These are phyloP conservation scores for Dipodomys spectabilis DNA, from an alignment of 2,113 vertebrate genomes.

Conservation along the genomic window DNA sequence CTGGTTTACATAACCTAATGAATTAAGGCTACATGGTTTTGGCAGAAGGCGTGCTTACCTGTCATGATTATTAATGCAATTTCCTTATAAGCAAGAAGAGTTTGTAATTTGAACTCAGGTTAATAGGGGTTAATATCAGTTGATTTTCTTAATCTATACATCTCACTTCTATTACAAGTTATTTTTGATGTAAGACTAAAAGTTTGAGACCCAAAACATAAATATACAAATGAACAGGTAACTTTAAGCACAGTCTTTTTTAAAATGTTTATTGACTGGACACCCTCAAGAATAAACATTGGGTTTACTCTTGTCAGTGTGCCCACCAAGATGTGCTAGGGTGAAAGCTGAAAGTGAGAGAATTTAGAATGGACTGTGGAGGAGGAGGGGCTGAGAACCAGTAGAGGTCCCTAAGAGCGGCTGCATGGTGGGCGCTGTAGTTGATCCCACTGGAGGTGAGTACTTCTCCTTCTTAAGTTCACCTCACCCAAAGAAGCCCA, in stretches of 20 bases:
- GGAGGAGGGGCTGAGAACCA: neutral
- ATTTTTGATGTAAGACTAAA: slow-evolving; percentile 21
- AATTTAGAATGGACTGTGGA: neutral
- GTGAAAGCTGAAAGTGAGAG: neutral
- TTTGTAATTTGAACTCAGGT: neutral
- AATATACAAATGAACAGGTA: slow-evolving; percentile 12
- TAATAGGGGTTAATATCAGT: neutral
- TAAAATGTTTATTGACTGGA: neutral
- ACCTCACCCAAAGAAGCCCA: neutral
- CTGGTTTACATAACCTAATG: slow-evolving; percentile 27
- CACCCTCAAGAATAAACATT: neutral
- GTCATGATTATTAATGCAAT: neutral
- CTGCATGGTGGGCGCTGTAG: too few relatives aligned
- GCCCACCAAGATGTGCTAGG: neutral
- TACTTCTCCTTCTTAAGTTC: neutral
- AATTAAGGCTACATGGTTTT: neutral
- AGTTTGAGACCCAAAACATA: slow-evolving; percentile 10
- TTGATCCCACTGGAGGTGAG: neutral
- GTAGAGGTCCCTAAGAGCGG: neutral
- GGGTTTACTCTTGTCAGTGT: neutral
- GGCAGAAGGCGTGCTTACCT: neutral
- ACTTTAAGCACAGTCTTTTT: slow-evolving; percentile 43
- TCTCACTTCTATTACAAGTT: slow-evolving; percentile 36
- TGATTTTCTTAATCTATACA: slow-evolving; percentile 32
- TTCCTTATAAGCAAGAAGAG: slow-evolving; percentile 1